phyloP scores from a whole-genome alignment of 2,797 vertebrate genomes.

The Eospalax fontanierii region DNA sequence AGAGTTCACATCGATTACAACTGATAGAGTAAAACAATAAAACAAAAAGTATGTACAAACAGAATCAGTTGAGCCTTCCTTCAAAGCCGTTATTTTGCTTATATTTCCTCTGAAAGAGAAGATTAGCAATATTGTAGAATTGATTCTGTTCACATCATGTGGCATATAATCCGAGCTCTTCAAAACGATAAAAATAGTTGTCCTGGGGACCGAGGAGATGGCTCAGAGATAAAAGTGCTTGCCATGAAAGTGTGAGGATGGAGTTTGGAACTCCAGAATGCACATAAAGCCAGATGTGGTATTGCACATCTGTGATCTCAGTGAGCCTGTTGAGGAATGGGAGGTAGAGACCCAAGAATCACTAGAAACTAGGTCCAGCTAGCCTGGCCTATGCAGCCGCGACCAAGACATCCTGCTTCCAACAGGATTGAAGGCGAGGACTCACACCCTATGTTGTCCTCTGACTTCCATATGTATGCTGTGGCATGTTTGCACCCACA shows the following conservation, averaged over 20 bases:
- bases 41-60: background rate
- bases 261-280: background rate
- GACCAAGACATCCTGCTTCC: background rate
- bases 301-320: background rate
- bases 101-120: constrained; percentile 24
- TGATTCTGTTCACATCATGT: constrained; percentile 7
- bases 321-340: background rate
- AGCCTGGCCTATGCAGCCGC: background rate
- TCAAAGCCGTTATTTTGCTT: background rate
- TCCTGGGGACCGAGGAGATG: background rate
- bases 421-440: background rate
- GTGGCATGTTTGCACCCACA: background rate
- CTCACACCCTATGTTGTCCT: too few species aligned
- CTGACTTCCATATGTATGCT: background rate
- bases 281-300: background rate
- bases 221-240: background rate
- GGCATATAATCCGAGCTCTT: background rate
- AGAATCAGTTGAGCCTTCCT: background rate
- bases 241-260: background rate
- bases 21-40: background rate
- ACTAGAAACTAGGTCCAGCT: background rate
- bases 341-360: background rate
- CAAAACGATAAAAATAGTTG: constrained; percentile 59
- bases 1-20: constrained; percentile 21
- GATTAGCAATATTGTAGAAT: background rate